Base-by-base conservation (phyloP, 2,797 vertebrate genomes). In the Ceryle rudis region DNA sequence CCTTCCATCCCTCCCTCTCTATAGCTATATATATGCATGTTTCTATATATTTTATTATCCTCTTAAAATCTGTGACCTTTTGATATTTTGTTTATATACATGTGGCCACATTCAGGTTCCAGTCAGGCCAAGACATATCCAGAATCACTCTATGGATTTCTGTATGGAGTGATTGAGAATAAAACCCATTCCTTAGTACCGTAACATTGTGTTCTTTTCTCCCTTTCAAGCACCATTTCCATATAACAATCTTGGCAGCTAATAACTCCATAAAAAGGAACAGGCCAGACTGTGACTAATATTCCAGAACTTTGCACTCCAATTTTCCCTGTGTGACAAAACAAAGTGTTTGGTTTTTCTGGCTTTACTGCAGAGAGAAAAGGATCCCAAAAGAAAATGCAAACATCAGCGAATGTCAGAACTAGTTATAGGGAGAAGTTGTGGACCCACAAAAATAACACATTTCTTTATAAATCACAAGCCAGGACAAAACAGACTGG, bases 281-380 rank as follows among this genome's bases (percentile, higher is more conserved):
- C 62, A 96, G 91, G 96, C 96, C 97, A 97, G 95, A 87, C 90
- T 95, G 89, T 97, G 97, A 97, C 92, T 97, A 97, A 97, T 97
- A 97, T 97, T 97, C 96, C 95, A 97, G 95, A 96, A 86, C 84
- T 92, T 94, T 87, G 90, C 83, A 87, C 92, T 97, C 95, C 90
- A 89, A 49, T 92, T 96, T 94, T 89, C 87, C 81, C 84, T 49
- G 26, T 93, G 90, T 85, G 95, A 97, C 92, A 97, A 94, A 97
- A 96, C 93, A 95, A 95, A 95, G 72, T 71, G 78, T 90, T 97
- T 96, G 95, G 86, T 83, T 94, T 97, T 96, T 96, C 96, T 97
- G 94, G 87, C 95, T 89, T 90, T 87, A 42, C 39, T 90, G 93
- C 66, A 86, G 89, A 92, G 80, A 92, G 80, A 90, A 92, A 93